Conservation (phyloP, 1,140 invertebrate species). For the Drosophila murphyi region DNA sequence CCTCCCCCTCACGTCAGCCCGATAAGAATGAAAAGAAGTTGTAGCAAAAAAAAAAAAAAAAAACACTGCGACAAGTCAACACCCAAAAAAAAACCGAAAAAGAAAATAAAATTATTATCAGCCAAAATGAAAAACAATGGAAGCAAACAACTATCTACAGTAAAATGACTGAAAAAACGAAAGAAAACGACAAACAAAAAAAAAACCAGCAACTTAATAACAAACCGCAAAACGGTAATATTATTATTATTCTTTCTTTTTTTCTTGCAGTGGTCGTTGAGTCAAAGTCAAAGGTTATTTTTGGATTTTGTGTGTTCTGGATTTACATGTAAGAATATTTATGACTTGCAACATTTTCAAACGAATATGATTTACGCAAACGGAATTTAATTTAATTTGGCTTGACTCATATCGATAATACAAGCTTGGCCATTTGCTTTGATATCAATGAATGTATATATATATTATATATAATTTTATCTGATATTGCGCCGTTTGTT, state of each 20-base stretch:
- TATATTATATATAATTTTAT: slow-evolving; percentile 1
- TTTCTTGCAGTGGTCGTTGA: background rate
- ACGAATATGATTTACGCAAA: background rate
- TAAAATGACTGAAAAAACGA: slow-evolving; percentile 32
- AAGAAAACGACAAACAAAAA: background rate
- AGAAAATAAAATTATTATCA: slow-evolving; percentile 1
- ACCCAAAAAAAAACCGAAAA: slow-evolving; percentile 10
- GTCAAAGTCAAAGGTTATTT: background rate
- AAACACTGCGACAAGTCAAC: slow-evolving; percentile 7
- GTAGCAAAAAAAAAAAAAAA: slow-evolving; percentile 1
- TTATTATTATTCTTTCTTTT: slow-evolving; percentile 4
- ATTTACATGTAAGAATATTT: background rate
- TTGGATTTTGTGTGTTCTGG: background rate
- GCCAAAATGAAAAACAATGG: slow-evolving; percentile 6
- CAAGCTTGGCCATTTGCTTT: slow-evolving; percentile 16
- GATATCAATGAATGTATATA: slow-evolving; percentile 16
- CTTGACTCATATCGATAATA: slow-evolving; percentile 17
- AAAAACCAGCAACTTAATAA: background rate
- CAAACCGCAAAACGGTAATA: background rate
- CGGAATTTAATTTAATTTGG: slow-evolving; percentile 12
- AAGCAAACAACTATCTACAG: slow-evolving; percentile 32
- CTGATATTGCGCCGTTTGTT: background rate
- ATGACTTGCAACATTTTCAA: background rate
- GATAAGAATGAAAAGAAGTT: slow-evolving; percentile 20
- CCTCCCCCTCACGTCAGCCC: background rate